A percentile compares a stretch with the other conserved stretches of the same genome.
These are phyloP conservation scores for Saguinus midas DNA, from an alignment of 2,113 vertebrate genomes.

Conservation along the genomic window DNA sequence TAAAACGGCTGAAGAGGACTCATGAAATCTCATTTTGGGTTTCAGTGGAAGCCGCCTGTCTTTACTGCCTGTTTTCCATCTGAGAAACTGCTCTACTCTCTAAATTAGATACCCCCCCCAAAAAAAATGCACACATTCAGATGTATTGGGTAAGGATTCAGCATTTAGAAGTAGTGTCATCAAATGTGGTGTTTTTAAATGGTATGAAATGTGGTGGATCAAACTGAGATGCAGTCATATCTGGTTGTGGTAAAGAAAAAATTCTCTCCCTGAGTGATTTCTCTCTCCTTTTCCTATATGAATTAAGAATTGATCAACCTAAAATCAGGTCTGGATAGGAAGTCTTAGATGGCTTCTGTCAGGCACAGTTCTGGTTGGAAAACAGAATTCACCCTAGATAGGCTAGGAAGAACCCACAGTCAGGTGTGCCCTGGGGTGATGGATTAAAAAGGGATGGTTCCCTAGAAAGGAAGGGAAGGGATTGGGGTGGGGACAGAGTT, in stretches of 20 bases:
- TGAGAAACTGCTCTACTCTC: neutral
- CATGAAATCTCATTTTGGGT: neutral
- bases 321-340: neutral
- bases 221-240: neutral
- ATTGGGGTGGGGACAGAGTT: neutral
- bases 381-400: neutral
- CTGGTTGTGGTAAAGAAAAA: neutral
- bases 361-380: neutral
- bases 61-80: neutral
- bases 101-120: neutral
- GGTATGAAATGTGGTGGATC: neutral
- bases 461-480: neutral
- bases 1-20: neutral
- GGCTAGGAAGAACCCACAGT: neutral
- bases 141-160: neutral
- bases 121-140: neutral
- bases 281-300: neutral
- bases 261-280: neutral
- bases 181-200: neutral
- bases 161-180: neutral
- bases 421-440: too few species aligned
- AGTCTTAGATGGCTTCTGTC: neutral
- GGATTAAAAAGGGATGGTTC: neutral
- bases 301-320: neutral
- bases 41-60: neutral